Evolutionary conservation across 2,888 invertebrate species (phyloP).

Genomic region (Leuctra nigra): DNA sequence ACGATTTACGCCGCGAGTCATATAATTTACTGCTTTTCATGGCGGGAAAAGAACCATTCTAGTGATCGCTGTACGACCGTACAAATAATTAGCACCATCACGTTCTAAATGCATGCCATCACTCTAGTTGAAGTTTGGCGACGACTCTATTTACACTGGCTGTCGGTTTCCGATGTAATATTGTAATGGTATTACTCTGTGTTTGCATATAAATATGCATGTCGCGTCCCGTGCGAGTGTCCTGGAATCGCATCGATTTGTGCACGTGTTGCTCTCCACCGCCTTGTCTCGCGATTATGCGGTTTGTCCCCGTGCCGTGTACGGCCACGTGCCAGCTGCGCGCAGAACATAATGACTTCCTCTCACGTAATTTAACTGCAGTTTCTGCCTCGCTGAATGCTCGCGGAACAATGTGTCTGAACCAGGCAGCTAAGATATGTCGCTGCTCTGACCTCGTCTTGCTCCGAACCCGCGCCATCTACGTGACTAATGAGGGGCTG

Average conservation of each 20-base stretch:
- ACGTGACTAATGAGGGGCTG: not conserved
- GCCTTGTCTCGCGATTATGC: not conserved
- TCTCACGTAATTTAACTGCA: conserved; percentile 9
- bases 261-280: not conserved
- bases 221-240: not conserved
- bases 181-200: not conserved
- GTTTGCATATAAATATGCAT: not conserved
- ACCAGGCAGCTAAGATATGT: not conserved
- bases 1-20: no score
- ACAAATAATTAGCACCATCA: no score
- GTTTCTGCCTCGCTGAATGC: not conserved
- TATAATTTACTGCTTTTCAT: no score
- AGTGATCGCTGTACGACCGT: no score
- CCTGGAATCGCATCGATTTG: not conserved
- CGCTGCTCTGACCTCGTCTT: not conserved
- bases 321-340: not conserved
- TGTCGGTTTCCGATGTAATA: no score
- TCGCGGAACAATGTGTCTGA: not conserved
- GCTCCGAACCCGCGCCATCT: no score
- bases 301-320: not conserved
- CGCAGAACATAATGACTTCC: not conserved
- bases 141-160: no score
- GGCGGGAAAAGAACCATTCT: no score
- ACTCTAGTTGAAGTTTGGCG: no score
- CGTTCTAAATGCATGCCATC: no score